Evolutionary conservation across 2,113 vertebrate species (phyloP).

Genomic region (Excalfactoria chinensis): DNA sequence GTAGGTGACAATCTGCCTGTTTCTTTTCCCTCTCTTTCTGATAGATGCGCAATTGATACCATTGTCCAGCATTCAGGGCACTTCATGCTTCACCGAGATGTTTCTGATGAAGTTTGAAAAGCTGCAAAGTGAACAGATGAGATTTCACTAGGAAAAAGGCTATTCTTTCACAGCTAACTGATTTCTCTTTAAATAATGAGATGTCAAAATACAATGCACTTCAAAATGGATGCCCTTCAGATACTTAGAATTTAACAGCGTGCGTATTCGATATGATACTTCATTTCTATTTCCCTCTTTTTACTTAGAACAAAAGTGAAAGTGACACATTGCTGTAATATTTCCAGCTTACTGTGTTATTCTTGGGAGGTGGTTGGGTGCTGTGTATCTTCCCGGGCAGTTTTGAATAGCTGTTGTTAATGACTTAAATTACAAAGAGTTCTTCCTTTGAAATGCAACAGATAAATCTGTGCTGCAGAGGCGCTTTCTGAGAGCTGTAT

Average conservation of each 20-base stretch:
- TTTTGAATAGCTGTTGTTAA: conserved; percentile 16
- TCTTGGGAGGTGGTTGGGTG: not conserved
- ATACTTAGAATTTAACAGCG: not conserved
- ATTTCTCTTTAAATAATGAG: not conserved
- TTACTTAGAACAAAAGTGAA: conserved; percentile 47
- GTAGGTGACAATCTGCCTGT: not conserved
- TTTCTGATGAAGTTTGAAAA: conserved; percentile 66
- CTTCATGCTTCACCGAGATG: not conserved
- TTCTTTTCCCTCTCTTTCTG: not conserved
- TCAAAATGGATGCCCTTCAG: not conserved
- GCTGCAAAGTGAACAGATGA: conserved; percentile 33
- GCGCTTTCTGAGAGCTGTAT: not conserved
- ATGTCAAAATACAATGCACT: not conserved
- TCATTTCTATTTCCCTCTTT: conserved; percentile 41
- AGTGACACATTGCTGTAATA: conserved; percentile 24
- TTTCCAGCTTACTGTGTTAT: conserved; percentile 25
- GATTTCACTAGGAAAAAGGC: conserved; percentile 41
- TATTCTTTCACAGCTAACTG: conserved; percentile 6
- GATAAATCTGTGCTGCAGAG: not conserved
- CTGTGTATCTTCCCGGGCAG: not conserved
- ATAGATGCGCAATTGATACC: not conserved
- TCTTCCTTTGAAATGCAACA: not conserved
- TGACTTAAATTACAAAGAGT: not conserved
- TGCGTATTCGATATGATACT: conserved; percentile 15
- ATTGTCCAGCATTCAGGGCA: conserved; percentile 15